Percentiles rank a stretch among this genome's conserved stretches.
These are phyloP conservation scores for Thunnus albacares DNA, from an alignment of 2,797 vertebrate species.

Conservation along the genomic window DNA sequence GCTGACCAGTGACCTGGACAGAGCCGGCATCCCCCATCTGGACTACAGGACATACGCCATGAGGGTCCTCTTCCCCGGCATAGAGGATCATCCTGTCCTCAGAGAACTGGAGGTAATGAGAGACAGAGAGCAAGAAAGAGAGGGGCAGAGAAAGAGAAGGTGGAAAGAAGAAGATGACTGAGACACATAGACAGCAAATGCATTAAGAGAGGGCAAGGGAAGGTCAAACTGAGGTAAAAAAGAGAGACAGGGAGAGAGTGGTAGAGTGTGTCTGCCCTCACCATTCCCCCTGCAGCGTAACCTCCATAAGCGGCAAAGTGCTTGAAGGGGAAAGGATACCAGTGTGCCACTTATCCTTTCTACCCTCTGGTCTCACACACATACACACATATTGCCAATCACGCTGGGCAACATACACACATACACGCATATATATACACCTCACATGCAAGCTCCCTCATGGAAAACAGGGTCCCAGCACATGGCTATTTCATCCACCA, in stretches of 20 bases:
- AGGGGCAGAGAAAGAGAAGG: slow-evolving; percentile 43
- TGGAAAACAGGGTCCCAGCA: slow-evolving; percentile 74
- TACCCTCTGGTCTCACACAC: slow-evolving; percentile 40
- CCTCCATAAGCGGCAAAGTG: slow-evolving; percentile 56
- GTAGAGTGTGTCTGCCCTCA: slow-evolving; percentile 25
- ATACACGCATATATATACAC: slow-evolving; percentile 11
- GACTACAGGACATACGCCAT: slow-evolving; percentile 96
- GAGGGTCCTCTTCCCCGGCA: slow-evolving; percentile 96
- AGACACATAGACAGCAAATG: slow-evolving; percentile 22
- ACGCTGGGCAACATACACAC: slow-evolving; percentile 27
- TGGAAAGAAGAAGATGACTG: slow-evolving; percentile 85
- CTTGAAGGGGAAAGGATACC: slow-evolving; percentile 60
- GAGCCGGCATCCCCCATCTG: slow-evolving; percentile 94
- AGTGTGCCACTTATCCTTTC: slow-evolving; percentile 61
- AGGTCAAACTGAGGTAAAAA: slow-evolving; percentile 48
- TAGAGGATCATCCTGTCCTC: slow-evolving; percentile 96
- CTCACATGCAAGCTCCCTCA: slow-evolving; percentile 56
- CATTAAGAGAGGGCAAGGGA: slow-evolving; percentile 28
- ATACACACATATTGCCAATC: slow-evolving; percentile 31
- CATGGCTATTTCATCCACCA: slow-evolving; percentile 81
- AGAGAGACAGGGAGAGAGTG: slow-evolving; percentile 18
- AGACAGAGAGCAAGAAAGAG: slow-evolving; percentile 91
- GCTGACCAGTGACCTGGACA: slow-evolving; percentile 95
- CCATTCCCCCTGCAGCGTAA: slow-evolving; percentile 48
- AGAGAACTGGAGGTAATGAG: slow-evolving; percentile 94